Conservation (phyloP, 2,113 vertebrate species). For the Daubentonia madagascariensis region DNA sequence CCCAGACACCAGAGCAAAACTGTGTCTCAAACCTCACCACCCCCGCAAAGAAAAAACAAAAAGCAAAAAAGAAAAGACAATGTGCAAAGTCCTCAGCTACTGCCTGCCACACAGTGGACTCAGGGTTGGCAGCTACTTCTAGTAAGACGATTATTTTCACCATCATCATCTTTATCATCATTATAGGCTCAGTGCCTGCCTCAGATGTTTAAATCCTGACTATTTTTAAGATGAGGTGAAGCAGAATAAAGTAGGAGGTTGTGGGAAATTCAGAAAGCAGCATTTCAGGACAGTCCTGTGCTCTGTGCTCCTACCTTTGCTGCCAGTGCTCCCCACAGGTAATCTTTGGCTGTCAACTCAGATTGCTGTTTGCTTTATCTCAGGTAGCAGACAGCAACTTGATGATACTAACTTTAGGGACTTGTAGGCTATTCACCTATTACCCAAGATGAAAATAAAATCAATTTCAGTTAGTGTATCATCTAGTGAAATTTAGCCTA, state of each 20-base stretch:
- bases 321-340: not conserved
- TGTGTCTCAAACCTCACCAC: too few species aligned
- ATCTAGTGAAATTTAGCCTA: not conserved
- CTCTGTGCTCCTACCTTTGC: not conserved
- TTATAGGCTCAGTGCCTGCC: not conserved
- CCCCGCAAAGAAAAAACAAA: too few species aligned
- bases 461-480: not conserved
- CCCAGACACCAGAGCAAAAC: too few species aligned
- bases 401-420: not conserved
- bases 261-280: not conserved
- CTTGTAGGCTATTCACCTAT: not conserved
- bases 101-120: not conserved
- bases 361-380: conserved; percentile 10
- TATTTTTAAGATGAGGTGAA: not conserved
- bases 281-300: not conserved
- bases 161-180: not conserved
- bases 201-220: not conserved
- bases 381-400: not conserved
- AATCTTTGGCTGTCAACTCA: not conserved
- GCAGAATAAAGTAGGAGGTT: not conserved
- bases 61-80: too few species aligned
- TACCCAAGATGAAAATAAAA: not conserved
- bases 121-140: not conserved
- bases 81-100: not conserved
- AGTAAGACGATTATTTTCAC: not conserved